Evolutionary conservation across 2,797 vertebrate genomes (phyloP), one percentile per base, ranked within the genome.

Genomic region (Pipistrellus pygmaeus): DNA sequence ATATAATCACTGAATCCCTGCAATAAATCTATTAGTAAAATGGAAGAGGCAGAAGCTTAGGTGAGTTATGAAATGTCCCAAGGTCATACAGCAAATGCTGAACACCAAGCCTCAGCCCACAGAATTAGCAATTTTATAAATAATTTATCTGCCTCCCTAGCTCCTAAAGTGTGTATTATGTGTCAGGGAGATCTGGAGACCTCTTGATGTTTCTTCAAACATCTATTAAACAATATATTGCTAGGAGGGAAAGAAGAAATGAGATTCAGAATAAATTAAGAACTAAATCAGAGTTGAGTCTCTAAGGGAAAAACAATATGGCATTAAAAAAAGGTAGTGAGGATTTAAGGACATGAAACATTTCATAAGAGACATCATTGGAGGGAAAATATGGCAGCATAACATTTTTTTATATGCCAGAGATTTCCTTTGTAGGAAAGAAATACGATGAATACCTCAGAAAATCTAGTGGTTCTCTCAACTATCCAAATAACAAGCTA

Each of bases 361-460:
- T 80, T 95, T 95, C 66, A 15, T 92, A 78, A 92, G 66, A 77
- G 35, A 90, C 48, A 23, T 77, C 44, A 82, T n/a, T 73, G 85
- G 13, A 82, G 64, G n/a, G 25, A 77, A 85, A 85, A 82, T 53
- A 46, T 10, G 17, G 57, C 3, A 23, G n/a, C 11, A 3, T 75
- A 90, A 38, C n/a, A 35, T 64, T 85, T 90, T 90, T 80, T 93
- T 85, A 95, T 48, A 62, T 55, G 41, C 30, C 51, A 35, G 41
- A 90, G 32, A 82, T 57, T 86, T 91, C 25, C 64, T 93, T 86
- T 66, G 8, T 84, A 66, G 48, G 73, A 21, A 89, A 91, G 60
- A 90, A 75, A 75, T 62, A 32, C 30, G 17, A 73, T 78, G 60
- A 96, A 64, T 92, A 21, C 8, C 35, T n/a, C 20, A 66, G 41